These are phyloP conservation scores for Kryptolebias marmoratus DNA, from an alignment of 2,113 vertebrate species.

Conservation along the genomic window DNA sequence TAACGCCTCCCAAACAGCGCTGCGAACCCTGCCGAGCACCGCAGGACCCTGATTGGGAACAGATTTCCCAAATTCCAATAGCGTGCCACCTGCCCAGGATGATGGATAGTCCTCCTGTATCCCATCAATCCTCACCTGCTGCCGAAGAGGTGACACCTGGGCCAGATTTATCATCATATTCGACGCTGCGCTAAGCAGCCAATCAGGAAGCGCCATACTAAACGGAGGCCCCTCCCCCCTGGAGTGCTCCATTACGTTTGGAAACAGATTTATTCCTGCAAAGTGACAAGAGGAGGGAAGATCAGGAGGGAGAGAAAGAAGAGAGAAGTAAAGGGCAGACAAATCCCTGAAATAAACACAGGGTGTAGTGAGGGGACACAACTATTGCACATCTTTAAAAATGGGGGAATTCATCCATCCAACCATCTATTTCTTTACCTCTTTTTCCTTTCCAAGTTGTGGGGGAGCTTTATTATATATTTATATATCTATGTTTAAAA, in stretches of 20 bases:
- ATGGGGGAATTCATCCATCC: background rate
- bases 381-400: slow-evolving; percentile 16
- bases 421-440: no score
- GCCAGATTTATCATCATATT: slow-evolving; percentile 95
- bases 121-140: slow-evolving; percentile 94
- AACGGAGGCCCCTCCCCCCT: slow-evolving; percentile 69
- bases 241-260: slow-evolving; percentile 77
- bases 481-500: slow-evolving; percentile 17
- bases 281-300: slow-evolving; percentile 60
- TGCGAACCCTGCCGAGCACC: slow-evolving; percentile 91
- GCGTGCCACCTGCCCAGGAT: slow-evolving; percentile 91
- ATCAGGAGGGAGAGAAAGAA: slow-evolving; percentile 36
- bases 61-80: slow-evolving; percentile 99
- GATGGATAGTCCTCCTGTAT: slow-evolving; percentile 93
- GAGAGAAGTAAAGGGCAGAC: slow-evolving; percentile 36
- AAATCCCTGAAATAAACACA: slow-evolving; percentile 29
- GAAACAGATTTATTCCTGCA: slow-evolving; percentile 74
- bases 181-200: slow-evolving; percentile 71
- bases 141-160: slow-evolving; percentile 92
- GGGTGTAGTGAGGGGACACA: slow-evolving; percentile 19
- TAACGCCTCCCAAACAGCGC: slow-evolving; percentile 91
- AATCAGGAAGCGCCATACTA: slow-evolving; percentile 74
- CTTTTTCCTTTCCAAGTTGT: no score
- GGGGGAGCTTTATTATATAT: background rate
- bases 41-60: slow-evolving; percentile 96